Conservation (phyloP, 2,113 vertebrate genomes). For the Tenrec ecaudatus region DNA sequence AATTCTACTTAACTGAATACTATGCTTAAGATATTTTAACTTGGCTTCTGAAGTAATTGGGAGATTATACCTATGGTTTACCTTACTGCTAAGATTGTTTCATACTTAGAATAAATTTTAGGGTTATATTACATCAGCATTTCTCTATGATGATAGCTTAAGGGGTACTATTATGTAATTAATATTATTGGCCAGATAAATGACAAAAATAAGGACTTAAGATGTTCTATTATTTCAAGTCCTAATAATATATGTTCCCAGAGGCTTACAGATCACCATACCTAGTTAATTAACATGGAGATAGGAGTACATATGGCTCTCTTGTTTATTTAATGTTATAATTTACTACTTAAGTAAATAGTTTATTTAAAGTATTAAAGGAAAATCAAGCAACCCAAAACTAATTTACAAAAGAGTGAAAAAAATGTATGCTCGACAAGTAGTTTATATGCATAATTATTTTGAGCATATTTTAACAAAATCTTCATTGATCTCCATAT, state of each 20-base stretch:
- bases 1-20: too few species aligned
- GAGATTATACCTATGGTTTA: too few species aligned
- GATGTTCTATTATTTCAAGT: conserved; percentile 28
- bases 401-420: not conserved
- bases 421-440: not conserved
- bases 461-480: not conserved
- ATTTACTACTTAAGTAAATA: not conserved
- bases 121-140: too few species aligned
- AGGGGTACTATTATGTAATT: too few species aligned
- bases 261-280: conserved; percentile 4
- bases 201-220: too few species aligned
- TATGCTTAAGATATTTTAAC: too few species aligned
- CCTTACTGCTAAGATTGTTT: too few species aligned
- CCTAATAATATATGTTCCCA: not conserved
- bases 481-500: not conserved
- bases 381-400: not conserved
- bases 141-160: too few species aligned
- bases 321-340: not conserved
- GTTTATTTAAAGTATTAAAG: not conserved
- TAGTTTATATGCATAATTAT: not conserved
- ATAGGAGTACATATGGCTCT: not conserved
- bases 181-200: too few species aligned
- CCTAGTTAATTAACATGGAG: conserved; percentile 43
- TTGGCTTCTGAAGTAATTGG: too few species aligned
- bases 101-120: too few species aligned